phyloP scores from a whole-genome alignment of 2,113 vertebrate species.

The Acanthochromis polyacanthus region DNA sequence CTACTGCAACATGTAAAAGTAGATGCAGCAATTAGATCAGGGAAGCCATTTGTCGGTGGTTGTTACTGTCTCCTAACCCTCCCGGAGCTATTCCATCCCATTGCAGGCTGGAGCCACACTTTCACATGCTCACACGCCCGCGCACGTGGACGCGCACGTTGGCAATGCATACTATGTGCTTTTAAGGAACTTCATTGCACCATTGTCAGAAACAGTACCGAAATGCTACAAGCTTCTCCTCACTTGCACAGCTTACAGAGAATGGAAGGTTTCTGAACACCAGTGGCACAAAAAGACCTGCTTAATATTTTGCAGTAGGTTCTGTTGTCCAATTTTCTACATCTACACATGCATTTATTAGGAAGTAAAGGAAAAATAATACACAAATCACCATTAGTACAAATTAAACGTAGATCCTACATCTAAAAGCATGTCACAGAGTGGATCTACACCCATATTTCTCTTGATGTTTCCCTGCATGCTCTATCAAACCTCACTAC shows the following conservation, averaged over 20 bases:
- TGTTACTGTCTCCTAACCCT: not conserved
- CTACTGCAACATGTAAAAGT: slow-evolving; percentile 14
- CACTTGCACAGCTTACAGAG: slow-evolving; percentile 1
- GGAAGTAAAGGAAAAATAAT: not conserved
- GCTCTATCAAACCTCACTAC: not conserved
- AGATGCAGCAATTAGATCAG: slow-evolving; percentile 2
- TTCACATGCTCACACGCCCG: not conserved
- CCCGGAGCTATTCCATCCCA: not conserved
- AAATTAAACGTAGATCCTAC: not conserved
- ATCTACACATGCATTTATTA: not conserved
- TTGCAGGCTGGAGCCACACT: not conserved
- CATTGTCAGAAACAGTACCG: not conserved
- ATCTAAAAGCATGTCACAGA: not conserved
- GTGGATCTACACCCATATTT: not conserved
- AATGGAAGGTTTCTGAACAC: slow-evolving; percentile 2
- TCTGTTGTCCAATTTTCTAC: not conserved
- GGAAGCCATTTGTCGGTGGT: not conserved
- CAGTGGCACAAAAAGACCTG: too few species aligned
- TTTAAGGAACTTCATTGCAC: slow-evolving; percentile 4
- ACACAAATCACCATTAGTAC: not conserved
- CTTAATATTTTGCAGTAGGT: not conserved
- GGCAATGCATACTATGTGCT: not conserved
- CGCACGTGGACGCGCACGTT: slow-evolving; percentile 3
- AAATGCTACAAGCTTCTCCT: not conserved
- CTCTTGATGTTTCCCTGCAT: not conserved